Evolutionary conservation across 2,797 vertebrate species (phyloP).

Genomic region (Acropternis orthonyx): DNA sequence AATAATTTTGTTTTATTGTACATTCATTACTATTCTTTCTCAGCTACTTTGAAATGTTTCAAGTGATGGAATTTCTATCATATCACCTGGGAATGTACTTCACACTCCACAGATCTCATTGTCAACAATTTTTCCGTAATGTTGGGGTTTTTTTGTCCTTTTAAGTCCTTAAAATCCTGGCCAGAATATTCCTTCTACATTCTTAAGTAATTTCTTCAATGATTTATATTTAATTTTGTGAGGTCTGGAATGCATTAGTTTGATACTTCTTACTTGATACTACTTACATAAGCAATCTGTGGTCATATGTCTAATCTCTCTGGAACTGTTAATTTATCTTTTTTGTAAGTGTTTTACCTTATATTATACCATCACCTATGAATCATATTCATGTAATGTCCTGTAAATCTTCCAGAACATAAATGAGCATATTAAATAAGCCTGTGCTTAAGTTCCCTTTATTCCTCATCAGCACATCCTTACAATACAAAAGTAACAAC

Average conservation of each 20-base stretch:
- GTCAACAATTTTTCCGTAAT: not conserved
- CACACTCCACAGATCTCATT: not conserved
- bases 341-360: not conserved
- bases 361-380: not conserved
- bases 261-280: not conserved
- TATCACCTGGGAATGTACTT: not conserved
- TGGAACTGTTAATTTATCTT: not conserved
- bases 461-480: not conserved
- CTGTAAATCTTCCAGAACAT: not conserved
- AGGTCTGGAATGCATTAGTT: not conserved
- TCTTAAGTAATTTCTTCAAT: not conserved
- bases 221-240: not conserved
- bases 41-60: not conserved
- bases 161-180: not conserved
- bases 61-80: not conserved
- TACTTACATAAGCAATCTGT: not conserved
- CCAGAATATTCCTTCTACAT: not conserved
- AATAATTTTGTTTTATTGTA: not conserved
- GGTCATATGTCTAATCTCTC: not conserved
- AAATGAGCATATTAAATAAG: constrained; percentile 3
- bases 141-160: not conserved
- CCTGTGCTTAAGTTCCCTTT: not conserved
- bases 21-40: not conserved
- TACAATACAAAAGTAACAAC: not conserved
- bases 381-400: not conserved